phyloP scores from a whole-genome alignment of 1,140 invertebrate genomes.

The Zaprionus gabonicus region DNA sequence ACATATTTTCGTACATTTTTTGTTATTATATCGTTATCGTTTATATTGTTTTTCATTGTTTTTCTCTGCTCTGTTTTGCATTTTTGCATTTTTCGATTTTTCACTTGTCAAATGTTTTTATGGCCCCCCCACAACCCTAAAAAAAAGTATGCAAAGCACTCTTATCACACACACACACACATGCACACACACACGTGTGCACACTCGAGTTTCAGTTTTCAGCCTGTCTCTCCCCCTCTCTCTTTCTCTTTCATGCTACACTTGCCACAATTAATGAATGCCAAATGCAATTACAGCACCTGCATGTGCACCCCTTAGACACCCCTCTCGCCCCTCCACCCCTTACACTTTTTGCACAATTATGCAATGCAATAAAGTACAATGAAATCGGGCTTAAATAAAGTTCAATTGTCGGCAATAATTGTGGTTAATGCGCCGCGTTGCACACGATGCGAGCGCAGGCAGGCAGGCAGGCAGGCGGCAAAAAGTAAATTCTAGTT shows the following conservation, averaged over 20 bases:
- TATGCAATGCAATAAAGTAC: conserved; percentile 39
- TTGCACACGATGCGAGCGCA: background rate
- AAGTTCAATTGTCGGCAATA: conserved; percentile 42
- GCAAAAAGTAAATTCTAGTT: conserved; percentile 22
- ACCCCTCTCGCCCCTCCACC: background rate
- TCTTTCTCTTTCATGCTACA: background rate
- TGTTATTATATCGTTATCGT: conserved; percentile 3
- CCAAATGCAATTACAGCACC: conserved; percentile 78
- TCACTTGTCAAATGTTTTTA: conserved; percentile 47
- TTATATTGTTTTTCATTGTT: conserved; percentile 15
- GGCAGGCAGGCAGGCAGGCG: too few species aligned
- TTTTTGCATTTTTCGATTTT: conserved; percentile 44
- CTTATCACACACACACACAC: conserved; percentile 35
- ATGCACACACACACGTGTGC: background rate
- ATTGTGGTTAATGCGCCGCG: conserved; percentile 37
- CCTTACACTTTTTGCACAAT: conserved; percentile 20
- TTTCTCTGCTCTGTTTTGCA: conserved; percentile 8
- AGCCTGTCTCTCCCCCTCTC: background rate
- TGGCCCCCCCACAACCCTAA: conserved; percentile 21
- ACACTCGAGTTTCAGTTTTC: background rate
- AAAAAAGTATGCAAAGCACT: conserved; percentile 63
- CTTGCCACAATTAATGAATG: conserved; percentile 71
- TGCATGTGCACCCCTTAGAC: conserved; percentile 54
- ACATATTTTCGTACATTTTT: background rate
- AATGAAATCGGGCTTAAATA: conserved; percentile 45